Percentiles rank a stretch among this genome's conserved stretches.
Conservation (phyloP, 53 echinoderm and acorn worm genomes). For the Holothuria leucospilota region DNA sequence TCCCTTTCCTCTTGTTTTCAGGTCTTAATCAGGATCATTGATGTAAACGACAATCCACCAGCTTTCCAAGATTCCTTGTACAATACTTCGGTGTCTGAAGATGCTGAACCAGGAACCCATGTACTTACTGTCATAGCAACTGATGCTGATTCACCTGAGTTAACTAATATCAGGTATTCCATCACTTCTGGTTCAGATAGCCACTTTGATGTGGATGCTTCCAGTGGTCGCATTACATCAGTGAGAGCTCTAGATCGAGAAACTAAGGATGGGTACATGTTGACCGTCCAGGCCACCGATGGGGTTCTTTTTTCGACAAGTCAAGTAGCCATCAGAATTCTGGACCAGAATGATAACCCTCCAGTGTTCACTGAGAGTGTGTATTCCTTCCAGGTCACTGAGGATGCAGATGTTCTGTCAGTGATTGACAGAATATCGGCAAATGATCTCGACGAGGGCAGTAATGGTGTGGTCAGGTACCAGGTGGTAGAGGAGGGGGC, state of each 20-base stretch:
- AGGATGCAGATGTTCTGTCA: conserved; percentile 60
- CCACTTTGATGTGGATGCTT: conserved; percentile 69
- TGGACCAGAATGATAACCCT: conserved; percentile 84
- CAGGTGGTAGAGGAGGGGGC: conserved; percentile 82
- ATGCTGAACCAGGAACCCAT: conserved; percentile 48
- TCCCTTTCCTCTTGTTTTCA: conserved; percentile 40
- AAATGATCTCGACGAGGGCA: conserved; percentile 82
- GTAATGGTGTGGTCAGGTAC: conserved; percentile 80
- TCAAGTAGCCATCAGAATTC: conserved; percentile 67
- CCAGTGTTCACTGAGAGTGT: conserved; percentile 69
- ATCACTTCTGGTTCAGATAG: conserved; percentile 72
- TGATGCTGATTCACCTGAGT: conserved; percentile 74
- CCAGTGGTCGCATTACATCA: conserved; percentile 74
- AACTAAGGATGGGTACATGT: conserved; percentile 57
- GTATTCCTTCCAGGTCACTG: conserved; percentile 81
- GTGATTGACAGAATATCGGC: conserved; percentile 73
- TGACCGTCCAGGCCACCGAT: conserved; percentile 77
- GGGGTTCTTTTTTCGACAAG: conserved; percentile 70
- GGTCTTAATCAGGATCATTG: conserved; percentile 73
- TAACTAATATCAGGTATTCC: conserved; percentile 75
- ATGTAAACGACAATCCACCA: conserved; percentile 91
- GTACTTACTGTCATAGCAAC: conserved; percentile 67
- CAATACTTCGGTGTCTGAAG: conserved; percentile 79
- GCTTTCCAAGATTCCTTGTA: conserved; percentile 65
- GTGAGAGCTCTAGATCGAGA: conserved; percentile 75